Base-by-base conservation (phyloP, 2,797 vertebrate genomes). In the Graptemys geographica region DNA sequence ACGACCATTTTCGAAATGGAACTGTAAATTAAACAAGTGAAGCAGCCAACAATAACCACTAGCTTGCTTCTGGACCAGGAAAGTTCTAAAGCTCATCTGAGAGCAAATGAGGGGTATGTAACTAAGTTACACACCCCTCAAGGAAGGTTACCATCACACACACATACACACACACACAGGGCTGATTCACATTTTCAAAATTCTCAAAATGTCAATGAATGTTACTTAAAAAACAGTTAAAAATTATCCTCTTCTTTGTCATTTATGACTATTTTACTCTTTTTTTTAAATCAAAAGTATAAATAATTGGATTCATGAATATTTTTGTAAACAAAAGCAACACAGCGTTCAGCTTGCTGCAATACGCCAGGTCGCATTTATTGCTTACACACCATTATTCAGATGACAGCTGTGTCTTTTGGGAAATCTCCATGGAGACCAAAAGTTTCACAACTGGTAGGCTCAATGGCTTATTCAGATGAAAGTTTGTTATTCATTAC, bases 401-500 rank as follows among this genome's bases (percentile, higher is more conserved):
- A 51, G 84, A n/a, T 86, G 84, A 79, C 55, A 79, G 84, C 33
- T 11, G n/a, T n/a, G 55, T 79, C 49, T 51, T 56, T 11, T 28
- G 49, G 55, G 37, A 76, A 79, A 79, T 59, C 49, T n/a, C 44
- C 8, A 59, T 25, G 12, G 47, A 59, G 55, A 59, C 31, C 23
- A 47, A 51, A 47, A 51, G 57, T 49, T 86, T 57, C 44, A 23
- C 55, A 28, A 15, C 37, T 8, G 19, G 41, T 57, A n/a, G 10
- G 31, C 33, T 49, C 55, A 79, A 56, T 62, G 4, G 28, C 7
- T 2, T 83, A 91, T 88, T 81, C 33, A 82, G 47, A 55, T 11
- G 0, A 85, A 65, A 19, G 3, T 28, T 56, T 90, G n/a, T 53
- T 81, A 65, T 3, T 1, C 0, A 0, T 47, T 79, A 31, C 57